A percentile compares a stretch with the other conserved stretches of the same genome.
Evolutionary conservation across 2,888 invertebrate genomes (phyloP).

Genomic region (Hartigia nigra): DNA sequence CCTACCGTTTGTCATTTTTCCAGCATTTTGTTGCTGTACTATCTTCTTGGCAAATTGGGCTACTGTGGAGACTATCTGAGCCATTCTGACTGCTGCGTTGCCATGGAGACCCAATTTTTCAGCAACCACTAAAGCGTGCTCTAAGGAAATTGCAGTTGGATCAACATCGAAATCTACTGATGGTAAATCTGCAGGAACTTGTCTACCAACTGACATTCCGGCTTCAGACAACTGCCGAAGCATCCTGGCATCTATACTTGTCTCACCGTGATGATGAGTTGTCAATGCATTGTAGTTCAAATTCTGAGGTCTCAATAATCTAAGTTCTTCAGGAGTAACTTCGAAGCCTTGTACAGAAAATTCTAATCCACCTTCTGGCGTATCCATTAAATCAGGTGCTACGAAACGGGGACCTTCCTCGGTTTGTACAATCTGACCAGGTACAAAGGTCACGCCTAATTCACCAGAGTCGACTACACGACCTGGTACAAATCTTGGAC

Average conservation of each 20-base stretch:
- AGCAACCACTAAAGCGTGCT: constrained; percentile 56
- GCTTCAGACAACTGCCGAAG: constrained; percentile 75
- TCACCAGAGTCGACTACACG: constrained; percentile 67
- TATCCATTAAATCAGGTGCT: constrained; percentile 76
- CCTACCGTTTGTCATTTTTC: constrained; percentile 38
- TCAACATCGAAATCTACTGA: constrained; percentile 70
- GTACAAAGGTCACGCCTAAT: constrained; percentile 66
- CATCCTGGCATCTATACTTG: constrained; percentile 75
- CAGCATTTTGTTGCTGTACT: constrained; percentile 40
- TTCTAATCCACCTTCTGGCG: constrained; percentile 73
- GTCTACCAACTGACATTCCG: constrained; percentile 76
- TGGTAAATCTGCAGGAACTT: constrained; percentile 72
- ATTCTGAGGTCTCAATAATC: constrained; percentile 63
- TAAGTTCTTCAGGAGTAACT: constrained; percentile 67
- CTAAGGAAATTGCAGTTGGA: constrained; percentile 59
- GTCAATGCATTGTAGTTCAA: constrained; percentile 48
- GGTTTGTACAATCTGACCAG: constrained; percentile 68
- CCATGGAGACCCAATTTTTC: constrained; percentile 62
- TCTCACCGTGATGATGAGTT: constrained; percentile 67
- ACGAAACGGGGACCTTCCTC: constrained; percentile 73
- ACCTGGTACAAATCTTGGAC: constrained; percentile 73
- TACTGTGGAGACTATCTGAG: constrained; percentile 63
- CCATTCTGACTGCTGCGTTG: constrained; percentile 64
- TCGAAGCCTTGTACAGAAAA: constrained; percentile 79
- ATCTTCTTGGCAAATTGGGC: constrained; percentile 60